A percentile compares a stretch with the other conserved stretches of the same genome.
These are phyloP conservation scores for Connochaetes taurinus DNA, from an alignment of 2,113 vertebrate genomes.

Conservation along the genomic window DNA sequence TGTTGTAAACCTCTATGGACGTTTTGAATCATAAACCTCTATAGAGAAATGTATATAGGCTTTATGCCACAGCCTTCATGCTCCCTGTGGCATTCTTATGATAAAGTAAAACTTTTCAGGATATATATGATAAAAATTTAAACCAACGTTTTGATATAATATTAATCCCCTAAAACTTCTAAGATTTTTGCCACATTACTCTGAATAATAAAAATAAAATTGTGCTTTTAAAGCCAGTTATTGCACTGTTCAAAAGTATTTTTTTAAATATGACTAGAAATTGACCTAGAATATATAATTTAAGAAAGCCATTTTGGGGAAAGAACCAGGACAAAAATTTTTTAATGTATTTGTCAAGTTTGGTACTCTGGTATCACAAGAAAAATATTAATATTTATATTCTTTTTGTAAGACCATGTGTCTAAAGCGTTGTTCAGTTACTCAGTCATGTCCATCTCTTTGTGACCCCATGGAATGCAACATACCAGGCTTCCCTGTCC, in stretches of 20 bases:
- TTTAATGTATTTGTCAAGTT: background rate
- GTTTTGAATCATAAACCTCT: background rate
- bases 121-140: background rate
- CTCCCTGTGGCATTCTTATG: fast-evolving
- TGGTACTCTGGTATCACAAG: background rate
- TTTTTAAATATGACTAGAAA: background rate
- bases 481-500: background rate
- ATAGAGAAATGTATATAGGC: background rate
- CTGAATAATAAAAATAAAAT: background rate
- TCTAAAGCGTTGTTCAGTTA: background rate
- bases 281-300: background rate
- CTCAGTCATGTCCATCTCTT: background rate
- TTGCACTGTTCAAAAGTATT: background rate
- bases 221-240: background rate
- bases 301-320: background rate
- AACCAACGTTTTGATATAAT: background rate
- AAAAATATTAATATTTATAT: background rate
- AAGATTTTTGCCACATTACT: background rate
- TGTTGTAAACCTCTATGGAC: background rate
- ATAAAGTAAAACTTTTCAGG: background rate
- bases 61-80: fast-evolving
- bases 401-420: background rate
- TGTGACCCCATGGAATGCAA: background rate
- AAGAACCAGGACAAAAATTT: background rate
- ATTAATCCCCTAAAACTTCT: background rate